Percentiles rank a stretch among this genome's conserved stretches.
These are phyloP conservation scores for Drosophila ercepeae DNA, from an alignment of 1,140 invertebrate species.

Conservation along the genomic window DNA sequence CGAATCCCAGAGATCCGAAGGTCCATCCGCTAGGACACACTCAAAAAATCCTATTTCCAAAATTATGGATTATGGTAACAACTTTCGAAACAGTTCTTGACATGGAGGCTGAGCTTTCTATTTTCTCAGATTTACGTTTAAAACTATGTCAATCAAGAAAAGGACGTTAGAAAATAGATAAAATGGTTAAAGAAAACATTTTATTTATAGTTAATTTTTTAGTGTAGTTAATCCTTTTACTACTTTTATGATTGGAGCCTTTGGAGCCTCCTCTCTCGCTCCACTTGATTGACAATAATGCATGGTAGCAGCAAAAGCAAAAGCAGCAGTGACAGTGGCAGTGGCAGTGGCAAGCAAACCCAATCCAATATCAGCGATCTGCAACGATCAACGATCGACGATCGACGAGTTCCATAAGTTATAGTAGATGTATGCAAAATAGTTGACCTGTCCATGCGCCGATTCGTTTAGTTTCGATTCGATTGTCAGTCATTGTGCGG, in stretches of 20 bases:
- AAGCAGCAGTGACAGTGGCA: constrained; percentile 14
- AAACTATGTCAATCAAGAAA: too few relatives aligned
- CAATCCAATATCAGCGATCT: constrained; percentile 54
- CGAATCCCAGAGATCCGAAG: constrained; percentile 59
- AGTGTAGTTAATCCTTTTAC: constrained; percentile 73
- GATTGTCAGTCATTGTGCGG: constrained; percentile 77
- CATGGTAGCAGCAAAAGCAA: constrained; percentile 65
- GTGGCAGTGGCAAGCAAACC: constrained; percentile 20
- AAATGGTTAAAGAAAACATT: too few relatives aligned
- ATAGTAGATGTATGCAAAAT: constrained; percentile 82
- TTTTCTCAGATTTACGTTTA: too few relatives aligned
- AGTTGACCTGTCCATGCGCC: constrained; percentile 81
- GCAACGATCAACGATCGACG: constrained; percentile 59
- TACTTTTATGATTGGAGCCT: constrained; percentile 43
- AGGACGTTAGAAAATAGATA: too few relatives aligned
- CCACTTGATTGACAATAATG: constrained; percentile 82
- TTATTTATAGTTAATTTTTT: background rate
- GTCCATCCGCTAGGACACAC: constrained; percentile 54
- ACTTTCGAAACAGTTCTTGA: too few relatives aligned
- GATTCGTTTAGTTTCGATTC: constrained; percentile 34
- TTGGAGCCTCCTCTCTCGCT: constrained; percentile 18
- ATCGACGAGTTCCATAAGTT: constrained; percentile 72
- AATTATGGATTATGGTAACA: too few relatives aligned
- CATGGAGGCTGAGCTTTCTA: too few relatives aligned
- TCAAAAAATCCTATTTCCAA: background rate